A percentile compares a stretch with the other conserved stretches of the same genome.
Evolutionary conservation across 2,888 invertebrate species (phyloP).

Genomic region (Tenthredo livida): DNA sequence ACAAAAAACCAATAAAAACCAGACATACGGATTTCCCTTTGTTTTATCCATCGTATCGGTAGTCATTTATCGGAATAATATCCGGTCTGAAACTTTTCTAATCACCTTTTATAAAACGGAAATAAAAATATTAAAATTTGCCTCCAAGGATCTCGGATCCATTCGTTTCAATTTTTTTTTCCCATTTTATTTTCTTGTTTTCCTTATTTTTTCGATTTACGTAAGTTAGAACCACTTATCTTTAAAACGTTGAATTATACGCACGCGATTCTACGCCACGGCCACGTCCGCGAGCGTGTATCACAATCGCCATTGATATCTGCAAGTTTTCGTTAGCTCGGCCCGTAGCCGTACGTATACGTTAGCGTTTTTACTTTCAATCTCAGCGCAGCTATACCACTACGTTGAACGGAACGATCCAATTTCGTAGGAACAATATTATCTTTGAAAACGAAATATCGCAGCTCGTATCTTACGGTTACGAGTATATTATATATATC

Average conservation of each 20-base stretch:
- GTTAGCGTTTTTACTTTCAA: slow-evolving; percentile 38
- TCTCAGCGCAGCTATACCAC: background rate
- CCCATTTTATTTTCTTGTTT: background rate
- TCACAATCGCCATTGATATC: slow-evolving; percentile 16
- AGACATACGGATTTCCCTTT: background rate
- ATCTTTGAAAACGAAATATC: slow-evolving; percentile 42
- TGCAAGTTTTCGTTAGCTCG: slow-evolving; percentile 16
- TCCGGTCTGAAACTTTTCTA: background rate
- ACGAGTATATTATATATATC: background rate
- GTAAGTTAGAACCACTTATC: slow-evolving; percentile 14
- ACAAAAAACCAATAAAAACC: background rate
- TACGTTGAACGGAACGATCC: slow-evolving; percentile 27
- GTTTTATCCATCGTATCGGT: slow-evolving; percentile 3
- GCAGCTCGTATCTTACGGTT: slow-evolving; percentile 28
- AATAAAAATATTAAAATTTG: background rate
- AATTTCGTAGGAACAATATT: slow-evolving; percentile 30
- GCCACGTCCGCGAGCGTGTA: background rate
- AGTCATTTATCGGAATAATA: background rate
- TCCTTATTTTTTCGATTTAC: background rate
- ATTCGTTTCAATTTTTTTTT: background rate
- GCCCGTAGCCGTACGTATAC: background rate
- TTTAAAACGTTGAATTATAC: slow-evolving; percentile 3
- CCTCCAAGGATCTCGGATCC: background rate
- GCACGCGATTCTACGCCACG: slow-evolving; percentile 1
- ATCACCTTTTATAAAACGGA: background rate